A percentile compares a stretch with the other conserved stretches of the same genome.
Evolutionary conservation across 2,888 invertebrate species (phyloP).

Genomic region (Luperina nickerlii): DNA sequence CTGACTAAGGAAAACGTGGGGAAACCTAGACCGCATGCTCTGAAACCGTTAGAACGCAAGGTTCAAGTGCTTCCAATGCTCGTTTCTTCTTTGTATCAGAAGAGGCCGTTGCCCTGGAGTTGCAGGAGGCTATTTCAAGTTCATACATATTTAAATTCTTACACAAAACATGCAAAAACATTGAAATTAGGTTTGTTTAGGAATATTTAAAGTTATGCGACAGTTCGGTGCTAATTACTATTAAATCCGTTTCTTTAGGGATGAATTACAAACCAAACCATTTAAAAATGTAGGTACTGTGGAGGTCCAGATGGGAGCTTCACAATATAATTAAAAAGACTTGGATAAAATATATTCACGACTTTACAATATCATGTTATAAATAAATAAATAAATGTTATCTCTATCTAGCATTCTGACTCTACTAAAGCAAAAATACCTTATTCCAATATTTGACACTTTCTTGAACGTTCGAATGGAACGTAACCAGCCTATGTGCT

Average conservation of each 20-base stretch:
- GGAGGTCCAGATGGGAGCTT: too few relatives aligned
- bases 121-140: not conserved
- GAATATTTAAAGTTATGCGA: not conserved
- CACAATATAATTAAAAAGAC: too few relatives aligned
- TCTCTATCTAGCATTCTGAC: too few relatives aligned
- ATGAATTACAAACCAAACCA: not conserved
- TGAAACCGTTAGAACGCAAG: not conserved
- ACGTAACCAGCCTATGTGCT: too few relatives aligned
- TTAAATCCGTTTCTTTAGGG: constrained; percentile 15
- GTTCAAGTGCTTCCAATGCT: not conserved
- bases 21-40: not conserved
- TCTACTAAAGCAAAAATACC: too few relatives aligned
- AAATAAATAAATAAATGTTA: too few relatives aligned
- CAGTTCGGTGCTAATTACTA: not conserved
- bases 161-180: not conserved
- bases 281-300: not conserved
- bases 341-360: too few relatives aligned
- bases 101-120: too few relatives aligned
- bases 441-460: too few relatives aligned
- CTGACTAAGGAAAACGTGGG: not conserved
- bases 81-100: not conserved
- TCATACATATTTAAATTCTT: not conserved
- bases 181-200: not conserved
- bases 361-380: too few relatives aligned
- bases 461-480: too few relatives aligned